Conservation (phyloP, 2,113 vertebrate genomes). For the human (Homo sapiens) region GRCh38 chr2:20845501-20846000, state of each 20-base stretch:
- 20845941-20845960: background rate
- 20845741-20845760: background rate
- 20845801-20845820: background rate
- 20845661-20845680: background rate
- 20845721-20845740: slow-evolving; percentile 27
- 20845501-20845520: background rate
- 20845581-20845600: slow-evolving; percentile 20
- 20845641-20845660: slow-evolving; percentile 40
- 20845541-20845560: background rate
- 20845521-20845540: background rate
- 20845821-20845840: background rate
- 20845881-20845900: background rate
- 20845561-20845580: background rate
- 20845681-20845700: background rate
- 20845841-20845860: background rate
- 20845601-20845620: background rate
- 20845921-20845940: background rate
- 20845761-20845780: background rate
- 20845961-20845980: background rate
- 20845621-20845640: slow-evolving; percentile 12
- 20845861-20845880: background rate
- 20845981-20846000: background rate
- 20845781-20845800: background rate
- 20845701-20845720: background rate
- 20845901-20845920: background rate